These are phyloP conservation scores for Steinernema scapterisci DNA, from an alignment of 2,888 invertebrate genomes.

Conservation along the genomic window DNA sequence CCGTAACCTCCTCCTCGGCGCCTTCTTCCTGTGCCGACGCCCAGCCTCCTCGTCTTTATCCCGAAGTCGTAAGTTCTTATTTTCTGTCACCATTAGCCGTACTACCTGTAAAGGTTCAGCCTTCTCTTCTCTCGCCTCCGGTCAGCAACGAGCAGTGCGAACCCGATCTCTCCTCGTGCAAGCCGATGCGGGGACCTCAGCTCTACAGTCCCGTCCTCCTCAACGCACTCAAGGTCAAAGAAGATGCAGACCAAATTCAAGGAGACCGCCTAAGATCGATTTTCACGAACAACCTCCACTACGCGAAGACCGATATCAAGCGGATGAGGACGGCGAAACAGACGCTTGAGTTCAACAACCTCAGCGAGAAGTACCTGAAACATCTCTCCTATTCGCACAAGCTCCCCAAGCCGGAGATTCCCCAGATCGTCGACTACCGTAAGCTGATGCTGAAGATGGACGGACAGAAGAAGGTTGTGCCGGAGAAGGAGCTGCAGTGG, in stretches of 20 bases:
- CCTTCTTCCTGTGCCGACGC: not conserved
- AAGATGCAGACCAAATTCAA: slow-evolving; percentile 40
- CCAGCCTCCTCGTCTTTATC: slow-evolving; percentile 5
- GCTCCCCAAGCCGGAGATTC: not conserved
- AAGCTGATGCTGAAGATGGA: slow-evolving; percentile 20
- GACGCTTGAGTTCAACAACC: slow-evolving; percentile 11
- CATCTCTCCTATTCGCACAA: not conserved
- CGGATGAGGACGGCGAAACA: slow-evolving; percentile 15
- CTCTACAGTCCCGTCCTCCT: not conserved
- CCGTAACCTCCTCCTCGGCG: not conserved
- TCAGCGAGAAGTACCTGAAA: slow-evolving; percentile 16
- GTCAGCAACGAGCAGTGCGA: slow-evolving; percentile 47
- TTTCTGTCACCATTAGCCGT: not conserved
- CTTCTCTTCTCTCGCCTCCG: slow-evolving; percentile 58
- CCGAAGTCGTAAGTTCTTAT: slow-evolving; percentile 5
- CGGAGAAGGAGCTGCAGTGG: slow-evolving; percentile 22
- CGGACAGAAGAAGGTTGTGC: not conserved
- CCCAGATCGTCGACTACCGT: not conserved
- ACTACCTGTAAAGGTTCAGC: slow-evolving; percentile 29
- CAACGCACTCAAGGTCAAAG: not conserved
- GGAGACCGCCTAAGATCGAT: not conserved
- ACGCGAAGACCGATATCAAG: not conserved
- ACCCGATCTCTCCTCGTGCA: not conserved
- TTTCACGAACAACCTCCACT: slow-evolving; percentile 1
- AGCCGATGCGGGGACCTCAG: slow-evolving; percentile 38